Conservation (phyloP, 1,140 invertebrate genomes). For the Psilanteris sp. region DNA sequence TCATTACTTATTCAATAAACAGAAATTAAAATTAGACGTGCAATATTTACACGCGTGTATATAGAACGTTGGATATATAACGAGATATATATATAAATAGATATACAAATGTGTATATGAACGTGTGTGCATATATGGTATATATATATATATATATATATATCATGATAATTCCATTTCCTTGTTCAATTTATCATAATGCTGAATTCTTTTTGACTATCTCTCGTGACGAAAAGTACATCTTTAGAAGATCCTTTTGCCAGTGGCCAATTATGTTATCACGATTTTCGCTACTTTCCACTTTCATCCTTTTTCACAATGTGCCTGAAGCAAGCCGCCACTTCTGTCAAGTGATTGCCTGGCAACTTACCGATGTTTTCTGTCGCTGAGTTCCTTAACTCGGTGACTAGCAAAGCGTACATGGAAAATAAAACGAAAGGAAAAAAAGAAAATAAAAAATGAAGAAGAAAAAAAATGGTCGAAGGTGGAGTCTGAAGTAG, state of each 20-base stretch:
- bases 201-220: too few species aligned
- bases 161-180: too few species aligned
- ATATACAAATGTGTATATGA: too few species aligned
- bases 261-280: constrained; percentile 32
- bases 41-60: too few species aligned
- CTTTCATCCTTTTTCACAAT: constrained; percentile 6
- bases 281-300: constrained; percentile 11
- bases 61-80: too few species aligned
- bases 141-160: too few species aligned
- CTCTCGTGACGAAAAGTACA: constrained; percentile 3
- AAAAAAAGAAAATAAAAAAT: constrained; percentile 16
- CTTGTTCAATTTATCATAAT: too few species aligned
- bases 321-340: constrained; percentile 8
- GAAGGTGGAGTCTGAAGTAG: too few species aligned
- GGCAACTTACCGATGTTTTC: constrained; percentile 55
- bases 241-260: background rate
- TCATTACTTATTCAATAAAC: too few species aligned
- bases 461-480: constrained; percentile 50
- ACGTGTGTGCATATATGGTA: too few species aligned
- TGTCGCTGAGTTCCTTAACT: constrained; percentile 37
- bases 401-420: constrained; percentile 19
- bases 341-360: constrained; percentile 41
- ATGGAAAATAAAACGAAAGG: constrained; percentile 16
- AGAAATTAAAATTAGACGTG: too few species aligned
- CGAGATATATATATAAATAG: too few species aligned